These are phyloP conservation scores for Ispidina picta DNA, from an alignment of 2,797 vertebrate species.

Conservation along the genomic window DNA sequence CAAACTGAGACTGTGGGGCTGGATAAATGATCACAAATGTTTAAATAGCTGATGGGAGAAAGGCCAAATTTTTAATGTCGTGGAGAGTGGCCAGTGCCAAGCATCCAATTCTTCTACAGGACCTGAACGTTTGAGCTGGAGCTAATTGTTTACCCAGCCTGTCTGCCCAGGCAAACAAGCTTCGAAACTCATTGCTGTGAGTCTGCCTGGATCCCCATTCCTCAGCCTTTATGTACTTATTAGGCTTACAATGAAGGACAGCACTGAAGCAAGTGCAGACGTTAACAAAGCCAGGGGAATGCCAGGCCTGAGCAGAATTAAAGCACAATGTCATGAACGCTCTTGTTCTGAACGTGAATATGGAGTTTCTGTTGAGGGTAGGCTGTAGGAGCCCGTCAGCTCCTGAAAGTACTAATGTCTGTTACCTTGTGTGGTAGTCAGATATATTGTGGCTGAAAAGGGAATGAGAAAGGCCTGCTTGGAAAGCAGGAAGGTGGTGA, in stretches of 20 bases:
- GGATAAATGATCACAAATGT: neutral
- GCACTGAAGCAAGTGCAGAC: neutral
- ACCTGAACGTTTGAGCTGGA: neutral
- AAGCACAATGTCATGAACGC: neutral
- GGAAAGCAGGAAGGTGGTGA: too few species aligned
- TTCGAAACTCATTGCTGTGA: neutral
- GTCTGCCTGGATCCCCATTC: neutral
- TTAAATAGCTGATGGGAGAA: constrained; percentile 51
- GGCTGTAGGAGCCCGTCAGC: neutral
- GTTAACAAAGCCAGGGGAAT: constrained; percentile 15
- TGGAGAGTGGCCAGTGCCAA: neutral
- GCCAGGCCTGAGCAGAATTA: constrained; percentile 31
- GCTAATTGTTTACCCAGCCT: constrained; percentile 28
- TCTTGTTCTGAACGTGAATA: constrained; percentile 5
- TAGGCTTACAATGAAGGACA: constrained; percentile 17
- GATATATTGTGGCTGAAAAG: too few species aligned
- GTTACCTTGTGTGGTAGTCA: too few species aligned
- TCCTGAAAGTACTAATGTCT: too few species aligned
- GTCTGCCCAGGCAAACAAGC: neutral
- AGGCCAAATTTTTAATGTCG: constrained; percentile 57
- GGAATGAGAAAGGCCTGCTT: too few species aligned
- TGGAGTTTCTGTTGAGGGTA: neutral
- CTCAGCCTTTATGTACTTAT: constrained; percentile 25
- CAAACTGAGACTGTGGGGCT: neutral
- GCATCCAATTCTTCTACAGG: constrained; percentile 18